Evolutionary conservation across 2,797 vertebrate genomes (phyloP).

Genomic region (Staurois parvus): DNA sequence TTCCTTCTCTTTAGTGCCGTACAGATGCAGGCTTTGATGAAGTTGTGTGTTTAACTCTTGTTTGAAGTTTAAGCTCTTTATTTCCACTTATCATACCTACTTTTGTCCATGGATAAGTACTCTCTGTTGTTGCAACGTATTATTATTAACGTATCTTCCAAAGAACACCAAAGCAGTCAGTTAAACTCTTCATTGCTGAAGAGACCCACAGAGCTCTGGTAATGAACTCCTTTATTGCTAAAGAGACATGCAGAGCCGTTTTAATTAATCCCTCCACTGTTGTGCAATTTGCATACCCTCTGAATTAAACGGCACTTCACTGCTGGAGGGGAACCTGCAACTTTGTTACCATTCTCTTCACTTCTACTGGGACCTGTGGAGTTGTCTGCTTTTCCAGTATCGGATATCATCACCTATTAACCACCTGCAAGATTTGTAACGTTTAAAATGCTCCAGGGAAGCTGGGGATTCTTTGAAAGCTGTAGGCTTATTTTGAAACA

Average conservation of each 20-base stretch:
- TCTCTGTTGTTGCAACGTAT: slow-evolving; percentile 6
- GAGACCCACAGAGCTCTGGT: slow-evolving; percentile 61
- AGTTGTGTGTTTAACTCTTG: background rate
- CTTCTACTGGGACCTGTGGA: slow-evolving; percentile 33
- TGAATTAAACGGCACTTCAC: slow-evolving; percentile 56
- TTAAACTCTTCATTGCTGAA: slow-evolving; percentile 60
- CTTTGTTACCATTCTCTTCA: slow-evolving; percentile 26
- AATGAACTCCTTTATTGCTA: slow-evolving; percentile 62
- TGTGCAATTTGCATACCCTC: slow-evolving; percentile 59
- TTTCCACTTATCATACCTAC: background rate
- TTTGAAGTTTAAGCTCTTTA: background rate
- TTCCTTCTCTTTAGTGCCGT: too few relatives aligned
- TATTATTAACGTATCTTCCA: slow-evolving; percentile 52
- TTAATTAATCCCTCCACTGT: slow-evolving; percentile 62
- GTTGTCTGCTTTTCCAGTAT: slow-evolving; percentile 23
- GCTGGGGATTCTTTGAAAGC: slow-evolving; percentile 27
- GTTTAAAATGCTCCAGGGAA: slow-evolving; percentile 44
- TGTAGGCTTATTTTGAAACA: slow-evolving; percentile 25
- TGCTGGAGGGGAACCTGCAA: slow-evolving; percentile 49
- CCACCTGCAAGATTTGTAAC: slow-evolving; percentile 41
- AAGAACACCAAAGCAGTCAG: slow-evolving; percentile 53
- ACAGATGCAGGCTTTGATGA: background rate
- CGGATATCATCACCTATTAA: slow-evolving; percentile 52
- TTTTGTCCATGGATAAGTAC: slow-evolving; percentile 23
- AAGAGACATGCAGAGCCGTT: slow-evolving; percentile 60